A percentile compares a stretch with the other conserved stretches of the same genome.
phyloP scores from a whole-genome alignment of 2,113 vertebrate species.

The Chroicocephalus ridibundus region DNA sequence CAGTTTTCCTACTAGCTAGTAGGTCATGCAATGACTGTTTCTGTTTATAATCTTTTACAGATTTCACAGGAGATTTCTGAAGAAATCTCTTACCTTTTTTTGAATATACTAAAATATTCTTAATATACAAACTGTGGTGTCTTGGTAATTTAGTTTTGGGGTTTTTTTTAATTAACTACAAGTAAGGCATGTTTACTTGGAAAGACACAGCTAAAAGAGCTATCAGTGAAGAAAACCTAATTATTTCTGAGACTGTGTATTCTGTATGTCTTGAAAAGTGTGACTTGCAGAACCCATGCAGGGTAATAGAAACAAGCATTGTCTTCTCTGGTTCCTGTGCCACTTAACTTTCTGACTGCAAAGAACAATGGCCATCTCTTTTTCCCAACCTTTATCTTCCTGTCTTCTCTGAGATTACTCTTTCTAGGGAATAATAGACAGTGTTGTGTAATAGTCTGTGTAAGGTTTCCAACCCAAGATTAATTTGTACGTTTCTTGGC shows the following conservation, averaged over 20 bases:
- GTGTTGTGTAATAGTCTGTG: not conserved
- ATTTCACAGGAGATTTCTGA: not conserved
- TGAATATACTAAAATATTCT: not conserved
- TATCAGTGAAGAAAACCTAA: not conserved
- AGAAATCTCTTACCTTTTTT: not conserved
- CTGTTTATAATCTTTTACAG: not conserved
- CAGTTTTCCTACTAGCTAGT: not conserved
- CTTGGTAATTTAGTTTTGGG: not conserved
- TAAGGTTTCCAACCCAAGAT: not conserved
- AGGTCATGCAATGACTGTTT: not conserved
- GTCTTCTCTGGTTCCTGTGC: not conserved
- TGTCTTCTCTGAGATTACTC: not conserved
- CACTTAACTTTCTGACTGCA: not conserved
- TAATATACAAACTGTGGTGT: not conserved
- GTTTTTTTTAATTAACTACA: not conserved
- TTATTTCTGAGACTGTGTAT: not conserved
- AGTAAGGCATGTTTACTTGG: not conserved
- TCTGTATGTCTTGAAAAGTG: not conserved
- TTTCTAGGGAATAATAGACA: slow-evolving; percentile 39
- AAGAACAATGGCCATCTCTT: not conserved
- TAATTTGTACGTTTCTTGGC: not conserved
- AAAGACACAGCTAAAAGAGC: not conserved
- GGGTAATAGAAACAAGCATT: not conserved
- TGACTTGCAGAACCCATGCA: not conserved
- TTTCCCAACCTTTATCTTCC: not conserved